Percentiles rank a stretch among this genome's conserved stretches.
Evolutionary conservation across 2,113 vertebrate genomes (phyloP).

Genomic region (Cynopterus brachyotis): DNA sequence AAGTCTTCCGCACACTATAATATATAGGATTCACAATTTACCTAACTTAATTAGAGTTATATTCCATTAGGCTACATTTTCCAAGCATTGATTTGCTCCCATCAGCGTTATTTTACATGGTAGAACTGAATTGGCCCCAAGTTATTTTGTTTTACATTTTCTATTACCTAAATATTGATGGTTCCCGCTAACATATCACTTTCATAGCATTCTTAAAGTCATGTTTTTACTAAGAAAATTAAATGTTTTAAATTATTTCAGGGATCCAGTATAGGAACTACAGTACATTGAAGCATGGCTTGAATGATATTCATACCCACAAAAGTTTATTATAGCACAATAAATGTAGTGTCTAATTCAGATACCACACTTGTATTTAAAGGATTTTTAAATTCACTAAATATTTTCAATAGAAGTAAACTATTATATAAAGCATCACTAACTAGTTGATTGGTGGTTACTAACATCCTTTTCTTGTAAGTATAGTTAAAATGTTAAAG

Average conservation of each 20-base stretch:
- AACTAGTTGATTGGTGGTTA: conserved; percentile 28
- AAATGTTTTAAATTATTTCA: conserved; percentile 46
- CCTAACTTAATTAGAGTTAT: conserved; percentile 6
- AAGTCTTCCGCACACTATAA: not conserved
- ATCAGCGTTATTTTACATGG: conserved; percentile 38
- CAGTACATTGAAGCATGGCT: not conserved
- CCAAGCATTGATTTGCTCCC: conserved; percentile 4
- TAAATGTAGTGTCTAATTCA: conserved; percentile 19
- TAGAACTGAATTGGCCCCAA: not conserved
- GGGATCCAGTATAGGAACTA: not conserved
- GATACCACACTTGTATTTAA: not conserved
- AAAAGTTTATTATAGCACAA: not conserved
- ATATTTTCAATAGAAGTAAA: conserved; percentile 42
- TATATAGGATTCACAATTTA: not conserved
- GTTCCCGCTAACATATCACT: not conserved
- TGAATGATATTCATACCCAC: not conserved
- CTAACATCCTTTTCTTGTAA: conserved; percentile 24
- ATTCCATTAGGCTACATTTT: not conserved
- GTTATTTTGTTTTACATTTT: conserved; percentile 18
- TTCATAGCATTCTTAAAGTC: conserved; percentile 29
- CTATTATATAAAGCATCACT: conserved; percentile 24
- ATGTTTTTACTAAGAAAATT: conserved; percentile 23
- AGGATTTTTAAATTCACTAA: conserved; percentile 21
- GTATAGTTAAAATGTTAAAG: conserved; percentile 45
- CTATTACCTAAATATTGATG: conserved; percentile 10